Base-by-base conservation (phyloP, 2,888 invertebrate genomes). In the Amaurobius ferox region DNA sequence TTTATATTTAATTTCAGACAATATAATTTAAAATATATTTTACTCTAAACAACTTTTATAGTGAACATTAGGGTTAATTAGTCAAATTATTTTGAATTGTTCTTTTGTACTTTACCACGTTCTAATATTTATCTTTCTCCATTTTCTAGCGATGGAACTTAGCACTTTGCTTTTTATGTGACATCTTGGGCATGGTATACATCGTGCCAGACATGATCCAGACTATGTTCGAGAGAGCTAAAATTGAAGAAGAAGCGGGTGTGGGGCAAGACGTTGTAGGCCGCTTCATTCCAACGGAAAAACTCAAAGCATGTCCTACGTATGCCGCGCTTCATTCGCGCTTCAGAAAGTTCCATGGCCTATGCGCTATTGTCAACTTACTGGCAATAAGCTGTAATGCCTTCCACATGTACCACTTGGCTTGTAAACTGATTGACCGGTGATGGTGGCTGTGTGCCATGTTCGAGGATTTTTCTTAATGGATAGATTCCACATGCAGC, bases 301-400 rank as follows among this genome's bases (percentile, higher is more conserved):
- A 73, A 93, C 92, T 96, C 29, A 93, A 94, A 28, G 93, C 95
- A 90, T 96, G 96, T 90, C 95, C 96, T 0, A 94, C 95, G 90
- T 97, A 96, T 92, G 92, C 95, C 89, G 94, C 93, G 89, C 93
- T 96, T 23, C 94, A 96, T 90, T 93, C 93, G 89, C 92, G 94
- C 35, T 97, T 97, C 92, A 94, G 96, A 72, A 93, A 94, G 62
- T 93, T 95, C 74, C 97, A 97, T 92, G 94, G 95, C 90, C 93
- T 93, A 85, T 95, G 96, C 89, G 96, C 96, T 16, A 94, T 95
- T 91, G 95, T 95, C 83, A 96, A 96, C 90, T 94, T 97, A 92
- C 92, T 94, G 32, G 93, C 94, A 0, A 93, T 95, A 92, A 93
- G 93, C 7, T 94, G 94, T 90, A 94, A 94, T 9, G 93, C 94